Evolutionary conservation across 1,140 invertebrate genomes (phyloP), one percentile per base, ranked within the genome.

Genomic region (Ericerus pela): DNA sequence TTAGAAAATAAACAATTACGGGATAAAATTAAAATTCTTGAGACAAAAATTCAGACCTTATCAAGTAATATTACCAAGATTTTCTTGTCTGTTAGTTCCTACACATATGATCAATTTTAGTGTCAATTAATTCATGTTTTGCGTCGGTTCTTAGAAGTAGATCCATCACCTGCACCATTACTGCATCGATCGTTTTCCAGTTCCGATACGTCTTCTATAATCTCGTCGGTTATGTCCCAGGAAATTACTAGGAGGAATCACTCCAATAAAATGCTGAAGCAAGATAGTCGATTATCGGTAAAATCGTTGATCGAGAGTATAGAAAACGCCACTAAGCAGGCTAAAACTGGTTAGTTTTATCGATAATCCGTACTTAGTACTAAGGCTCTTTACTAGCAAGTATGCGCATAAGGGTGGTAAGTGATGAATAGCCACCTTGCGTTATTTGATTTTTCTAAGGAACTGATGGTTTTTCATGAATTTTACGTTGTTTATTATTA

Each of bases 301-400:
- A 90, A 90, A 67, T 86, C 82, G 43, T 70, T 94, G 3, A 91
- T 94, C 55, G 85, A 90, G 63, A 87, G 84, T 59, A 91, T 94
- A 41, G 89, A 94, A 68, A 88, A 86, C 67, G 80, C 79, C 10
- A 82, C 82, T n/a, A 88, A 88, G 68, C 83, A 87, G 62, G 81
- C 83, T 11, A 85, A 86, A 71, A 75, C 80, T 59, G 76, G 79
- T 72, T n/a, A n/a, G n/a, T n/a, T n/a, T n/a, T n/a, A n/a, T n/a
- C n/a, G n/a, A n/a, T n/a, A n/a, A n/a, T n/a, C n/a, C n/a, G n/a
- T n/a, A n/a, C n/a, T n/a, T n/a, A n/a, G n/a, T n/a, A n/a, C n/a
- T n/a, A n/a, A n/a, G n/a, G n/a, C n/a, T n/a, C n/a, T n/a, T n/a
- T n/a, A n/a, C n/a, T n/a, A n/a, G n/a, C n/a, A n/a, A n/a, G n/a